Conservation (phyloP, 2,113 vertebrate species). For the Gasterosteus nipponicus region DNA sequence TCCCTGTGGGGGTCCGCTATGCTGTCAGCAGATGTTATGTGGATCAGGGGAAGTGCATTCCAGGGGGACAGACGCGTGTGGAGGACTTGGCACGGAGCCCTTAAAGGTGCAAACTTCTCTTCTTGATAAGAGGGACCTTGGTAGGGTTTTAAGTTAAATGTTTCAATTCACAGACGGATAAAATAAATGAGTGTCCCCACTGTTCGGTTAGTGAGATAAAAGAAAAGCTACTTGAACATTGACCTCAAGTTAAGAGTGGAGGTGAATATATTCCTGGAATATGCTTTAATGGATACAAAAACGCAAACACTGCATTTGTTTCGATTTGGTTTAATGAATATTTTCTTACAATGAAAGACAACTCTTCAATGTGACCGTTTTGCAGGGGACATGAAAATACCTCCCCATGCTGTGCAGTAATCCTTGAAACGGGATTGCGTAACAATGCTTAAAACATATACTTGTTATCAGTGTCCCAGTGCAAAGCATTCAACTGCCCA, state of each 20-base stretch:
- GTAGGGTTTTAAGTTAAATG: neutral
- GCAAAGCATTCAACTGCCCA: conserved; percentile 2
- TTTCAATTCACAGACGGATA: conserved; percentile 16
- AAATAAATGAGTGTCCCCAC: neutral
- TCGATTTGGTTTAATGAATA: conserved; percentile 20
- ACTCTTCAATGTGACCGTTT: neutral
- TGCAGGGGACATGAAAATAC: neutral
- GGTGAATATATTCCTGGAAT: neutral
- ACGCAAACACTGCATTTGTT: neutral
- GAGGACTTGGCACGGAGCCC: conserved; percentile 60
- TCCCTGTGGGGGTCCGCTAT: conserved; percentile 41
- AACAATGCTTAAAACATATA: neutral
- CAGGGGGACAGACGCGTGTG: conserved; percentile 43
- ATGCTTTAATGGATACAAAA: neutral
- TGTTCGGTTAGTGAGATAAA: neutral
- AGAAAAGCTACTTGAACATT: neutral
- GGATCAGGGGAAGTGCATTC: conserved; percentile 69
- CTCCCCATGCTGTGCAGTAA: neutral
- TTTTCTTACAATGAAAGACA: neutral
- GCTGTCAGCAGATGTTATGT: conserved; percentile 61
- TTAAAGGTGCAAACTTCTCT: conserved; percentile 70
- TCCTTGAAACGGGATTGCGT: neutral
- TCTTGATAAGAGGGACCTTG: conserved; percentile 36
- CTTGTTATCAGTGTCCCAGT: neutral
- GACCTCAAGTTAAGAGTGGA: neutral